A percentile compares a stretch with the other conserved stretches of the same genome.
phyloP scores from a whole-genome alignment of 2,888 invertebrate species.

The Ectemnius cavifrons region DNA sequence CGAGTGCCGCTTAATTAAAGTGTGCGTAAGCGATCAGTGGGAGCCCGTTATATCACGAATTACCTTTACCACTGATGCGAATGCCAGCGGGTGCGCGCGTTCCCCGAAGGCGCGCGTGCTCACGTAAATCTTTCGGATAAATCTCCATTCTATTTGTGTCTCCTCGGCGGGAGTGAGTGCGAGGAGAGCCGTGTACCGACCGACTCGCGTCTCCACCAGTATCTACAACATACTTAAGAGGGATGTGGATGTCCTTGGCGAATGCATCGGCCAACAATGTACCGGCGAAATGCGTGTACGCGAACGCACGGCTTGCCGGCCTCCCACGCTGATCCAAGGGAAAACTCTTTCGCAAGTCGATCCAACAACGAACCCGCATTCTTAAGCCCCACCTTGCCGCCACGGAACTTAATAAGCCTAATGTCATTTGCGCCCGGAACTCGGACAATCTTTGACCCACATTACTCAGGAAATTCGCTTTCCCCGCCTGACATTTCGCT shows the following conservation, averaged over 20 bases:
- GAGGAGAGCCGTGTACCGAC: neutral
- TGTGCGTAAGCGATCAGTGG: conserved; percentile 2
- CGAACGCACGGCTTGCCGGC: conserved; percentile 9
- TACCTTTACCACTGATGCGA: neutral
- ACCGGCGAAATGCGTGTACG: neutral
- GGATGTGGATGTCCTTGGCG: conserved; percentile 38
- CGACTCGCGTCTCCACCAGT: conserved; percentile 19
- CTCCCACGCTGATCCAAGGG: conserved; percentile 38
- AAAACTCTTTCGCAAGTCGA: conserved; percentile 37
- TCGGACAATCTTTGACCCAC: neutral
- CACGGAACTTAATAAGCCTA: neutral
- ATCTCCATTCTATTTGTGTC: conserved; percentile 2
- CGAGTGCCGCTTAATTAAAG: neutral
- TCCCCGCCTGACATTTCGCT: neutral
- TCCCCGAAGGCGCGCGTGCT: neutral
- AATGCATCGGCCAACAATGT: conserved; percentile 28
- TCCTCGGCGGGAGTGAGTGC: neutral
- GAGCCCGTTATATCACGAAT: conserved; percentile 4
- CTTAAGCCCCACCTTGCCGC: conserved; percentile 33
- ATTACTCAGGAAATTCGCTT: neutral
- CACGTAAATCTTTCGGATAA: neutral
- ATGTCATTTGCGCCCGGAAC: conserved; percentile 2
- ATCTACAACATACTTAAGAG: too few relatives aligned
- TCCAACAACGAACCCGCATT: conserved; percentile 33
- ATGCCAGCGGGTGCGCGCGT: conserved; percentile 3